Conservation (phyloP, 1,140 invertebrate species). For the Drosophila bocqueti region DNA sequence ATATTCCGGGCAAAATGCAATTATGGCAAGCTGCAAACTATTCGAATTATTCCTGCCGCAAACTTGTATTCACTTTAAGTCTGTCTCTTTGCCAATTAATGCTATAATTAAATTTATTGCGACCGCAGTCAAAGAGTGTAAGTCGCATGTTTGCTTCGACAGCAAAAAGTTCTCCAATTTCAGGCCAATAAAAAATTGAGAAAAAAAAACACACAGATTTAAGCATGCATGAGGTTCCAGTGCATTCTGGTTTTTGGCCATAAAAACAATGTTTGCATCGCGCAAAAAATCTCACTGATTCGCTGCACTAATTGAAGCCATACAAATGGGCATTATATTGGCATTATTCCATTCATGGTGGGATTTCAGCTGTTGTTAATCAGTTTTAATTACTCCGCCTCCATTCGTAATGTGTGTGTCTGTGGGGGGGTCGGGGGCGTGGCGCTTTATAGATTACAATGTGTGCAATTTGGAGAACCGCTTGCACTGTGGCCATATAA, state of each 20-base stretch:
- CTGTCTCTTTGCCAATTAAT: slow-evolving; percentile 8
- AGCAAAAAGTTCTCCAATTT: slow-evolving; percentile 10
- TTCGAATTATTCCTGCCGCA: background rate
- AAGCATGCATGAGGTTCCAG: slow-evolving; percentile 6
- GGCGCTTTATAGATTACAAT: slow-evolving; percentile 45
- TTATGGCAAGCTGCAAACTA: background rate
- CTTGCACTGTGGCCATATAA: slow-evolving; percentile 67
- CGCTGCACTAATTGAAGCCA: slow-evolving; percentile 34
- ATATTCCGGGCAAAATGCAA: background rate
- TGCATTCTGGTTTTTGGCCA: slow-evolving; percentile 7
- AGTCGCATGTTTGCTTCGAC: slow-evolving; percentile 4
- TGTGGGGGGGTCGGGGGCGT: background rate
- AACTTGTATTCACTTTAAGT: background rate
- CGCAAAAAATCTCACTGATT: slow-evolving; percentile 22
- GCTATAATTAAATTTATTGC: slow-evolving; percentile 23
- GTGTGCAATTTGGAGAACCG: slow-evolving; percentile 54
- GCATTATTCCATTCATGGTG: slow-evolving; percentile 58
- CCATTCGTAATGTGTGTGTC: slow-evolving; percentile 1
- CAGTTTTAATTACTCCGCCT: slow-evolving; percentile 57
- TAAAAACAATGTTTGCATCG: slow-evolving; percentile 26
- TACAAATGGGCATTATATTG: slow-evolving; percentile 40
- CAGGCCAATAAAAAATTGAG: background rate
- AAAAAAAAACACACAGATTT: background rate
- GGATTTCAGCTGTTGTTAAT: slow-evolving; percentile 57
- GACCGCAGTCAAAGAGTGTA: slow-evolving; percentile 9